Evolutionary conservation across 1,140 invertebrate genomes (phyloP).

Genomic region (Pseudomyrmex gracilis): DNA sequence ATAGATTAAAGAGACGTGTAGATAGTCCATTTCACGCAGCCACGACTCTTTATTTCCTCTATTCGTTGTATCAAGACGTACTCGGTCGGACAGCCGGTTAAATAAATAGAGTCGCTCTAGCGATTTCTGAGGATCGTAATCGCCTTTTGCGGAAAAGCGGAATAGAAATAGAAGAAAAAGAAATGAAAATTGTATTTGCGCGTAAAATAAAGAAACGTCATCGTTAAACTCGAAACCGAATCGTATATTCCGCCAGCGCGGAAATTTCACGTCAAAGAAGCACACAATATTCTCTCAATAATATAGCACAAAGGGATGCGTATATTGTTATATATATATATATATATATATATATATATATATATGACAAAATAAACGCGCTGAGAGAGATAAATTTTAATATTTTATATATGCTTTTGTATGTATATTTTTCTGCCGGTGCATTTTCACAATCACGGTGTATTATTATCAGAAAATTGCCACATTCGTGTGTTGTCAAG

Average conservation of each 20-base stretch:
- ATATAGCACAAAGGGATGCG: neutral
- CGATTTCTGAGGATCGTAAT: slow-evolving; percentile 8
- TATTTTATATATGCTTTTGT: neutral
- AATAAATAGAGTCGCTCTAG: slow-evolving; percentile 36
- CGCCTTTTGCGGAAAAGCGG: slow-evolving; percentile 1
- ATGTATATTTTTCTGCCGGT: neutral
- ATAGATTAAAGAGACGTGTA: slow-evolving; percentile 57
- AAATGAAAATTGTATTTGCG: slow-evolving; percentile 8
- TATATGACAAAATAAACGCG: too few species aligned
- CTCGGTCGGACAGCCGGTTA: slow-evolving; percentile 30
- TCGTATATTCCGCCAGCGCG: too few species aligned
- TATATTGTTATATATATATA: neutral
- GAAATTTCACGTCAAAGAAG: neutral
- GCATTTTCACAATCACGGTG: slow-evolving; percentile 8
- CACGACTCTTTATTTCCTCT: slow-evolving; percentile 48
- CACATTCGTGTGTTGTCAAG: slow-evolving; percentile 39
- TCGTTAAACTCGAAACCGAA: neutral
- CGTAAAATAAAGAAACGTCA: neutral
- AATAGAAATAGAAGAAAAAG: neutral
- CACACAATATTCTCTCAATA: too few species aligned
- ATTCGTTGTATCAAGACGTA: slow-evolving; percentile 48
- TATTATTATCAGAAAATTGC: slow-evolving; percentile 45
- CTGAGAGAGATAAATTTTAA: neutral
- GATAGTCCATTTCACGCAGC: slow-evolving; percentile 57
- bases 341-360: too few species aligned